Evolutionary conservation across 2,113 vertebrate species (phyloP).

Genomic region (Oophaga pumilio): DNA sequence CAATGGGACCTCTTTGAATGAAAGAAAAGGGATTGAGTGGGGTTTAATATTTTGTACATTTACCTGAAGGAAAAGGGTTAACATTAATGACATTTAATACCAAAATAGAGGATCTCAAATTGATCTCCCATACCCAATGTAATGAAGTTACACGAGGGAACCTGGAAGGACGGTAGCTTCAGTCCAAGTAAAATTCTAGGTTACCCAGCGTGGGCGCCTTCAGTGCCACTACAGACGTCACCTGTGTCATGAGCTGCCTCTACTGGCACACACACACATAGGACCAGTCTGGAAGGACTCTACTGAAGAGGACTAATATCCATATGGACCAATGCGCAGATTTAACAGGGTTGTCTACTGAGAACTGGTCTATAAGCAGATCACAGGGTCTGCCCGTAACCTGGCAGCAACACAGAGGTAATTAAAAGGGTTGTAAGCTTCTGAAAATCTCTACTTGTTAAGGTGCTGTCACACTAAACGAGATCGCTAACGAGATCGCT

Average conservation of each 20-base stretch:
- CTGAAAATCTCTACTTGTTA: too few species aligned
- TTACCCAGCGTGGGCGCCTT: neutral
- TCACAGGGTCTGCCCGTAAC: too few species aligned
- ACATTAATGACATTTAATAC: neutral
- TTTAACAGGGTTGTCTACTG: too few species aligned
- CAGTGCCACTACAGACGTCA: neutral
- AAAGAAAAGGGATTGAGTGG: conserved; percentile 42
- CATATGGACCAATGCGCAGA: neutral
- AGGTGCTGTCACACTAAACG: too few species aligned
- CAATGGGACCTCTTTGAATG: conserved; percentile 8
- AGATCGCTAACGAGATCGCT: too few species aligned
- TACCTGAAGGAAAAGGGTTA: neutral
- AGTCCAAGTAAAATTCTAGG: neutral
- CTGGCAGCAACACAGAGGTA: too few species aligned
- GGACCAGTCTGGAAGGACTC: neutral
- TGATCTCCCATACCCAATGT: neutral
- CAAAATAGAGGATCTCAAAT: neutral
- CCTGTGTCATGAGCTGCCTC: neutral
- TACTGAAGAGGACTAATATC: neutral
- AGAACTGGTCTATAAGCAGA: too few species aligned
- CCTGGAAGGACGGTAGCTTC: neutral
- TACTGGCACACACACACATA: neutral
- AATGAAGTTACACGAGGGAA: neutral
- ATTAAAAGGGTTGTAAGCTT: too few species aligned
- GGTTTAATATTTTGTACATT: conserved; percentile 2